Conservation (phyloP, 2,797 vertebrate genomes). For the Eulemur coronatus region DNA sequence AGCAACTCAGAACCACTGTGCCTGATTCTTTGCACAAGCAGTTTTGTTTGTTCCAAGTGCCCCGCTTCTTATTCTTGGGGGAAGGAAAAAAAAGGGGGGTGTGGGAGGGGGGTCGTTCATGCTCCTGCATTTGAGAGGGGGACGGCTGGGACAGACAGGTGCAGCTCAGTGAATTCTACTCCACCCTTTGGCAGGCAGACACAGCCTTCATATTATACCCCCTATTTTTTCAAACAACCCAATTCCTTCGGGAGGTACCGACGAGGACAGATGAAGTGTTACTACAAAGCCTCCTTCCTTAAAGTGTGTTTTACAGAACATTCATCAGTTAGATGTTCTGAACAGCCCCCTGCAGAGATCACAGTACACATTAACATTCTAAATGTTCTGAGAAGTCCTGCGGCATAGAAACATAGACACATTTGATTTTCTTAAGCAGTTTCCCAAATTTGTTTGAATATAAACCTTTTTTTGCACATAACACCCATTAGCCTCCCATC, state of each 20-base stretch:
- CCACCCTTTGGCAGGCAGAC: background rate
- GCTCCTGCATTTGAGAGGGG: background rate
- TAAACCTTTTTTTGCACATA: background rate
- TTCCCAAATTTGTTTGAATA: background rate
- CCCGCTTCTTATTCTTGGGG: conserved; percentile 20
- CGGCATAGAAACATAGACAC: background rate
- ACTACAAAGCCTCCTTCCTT: background rate
- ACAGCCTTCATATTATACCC: background rate
- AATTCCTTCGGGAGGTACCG: background rate
- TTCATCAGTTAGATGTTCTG: background rate
- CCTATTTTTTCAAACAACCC: background rate
- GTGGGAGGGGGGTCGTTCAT: background rate
- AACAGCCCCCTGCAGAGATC: background rate
- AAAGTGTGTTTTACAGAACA: background rate
- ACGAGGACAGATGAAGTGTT: background rate
- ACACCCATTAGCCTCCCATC: background rate
- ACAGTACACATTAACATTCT: background rate
- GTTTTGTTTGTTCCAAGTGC: conserved; percentile 64
- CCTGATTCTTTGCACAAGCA: conserved; percentile 64
- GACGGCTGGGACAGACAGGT: background rate
- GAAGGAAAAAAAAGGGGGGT: background rate
- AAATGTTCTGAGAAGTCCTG: background rate
- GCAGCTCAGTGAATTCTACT: background rate
- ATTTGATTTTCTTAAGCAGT: background rate
- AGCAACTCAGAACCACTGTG: conserved; percentile 66